These are phyloP conservation scores for Cebidichthys violaceus DNA, from an alignment of 2,113 vertebrate genomes.

Conservation along the genomic window DNA sequence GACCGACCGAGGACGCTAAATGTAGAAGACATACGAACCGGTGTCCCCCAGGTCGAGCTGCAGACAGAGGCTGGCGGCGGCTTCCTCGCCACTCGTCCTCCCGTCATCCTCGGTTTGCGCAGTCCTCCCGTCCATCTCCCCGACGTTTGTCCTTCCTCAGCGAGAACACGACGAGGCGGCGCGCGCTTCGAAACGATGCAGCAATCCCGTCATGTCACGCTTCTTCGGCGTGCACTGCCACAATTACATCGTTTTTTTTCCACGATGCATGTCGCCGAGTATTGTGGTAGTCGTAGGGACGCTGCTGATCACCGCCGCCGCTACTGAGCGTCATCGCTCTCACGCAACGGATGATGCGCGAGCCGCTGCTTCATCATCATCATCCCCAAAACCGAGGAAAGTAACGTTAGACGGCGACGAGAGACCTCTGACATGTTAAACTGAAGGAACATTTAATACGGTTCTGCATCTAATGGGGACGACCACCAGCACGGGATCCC, in stretches of 20 bases:
- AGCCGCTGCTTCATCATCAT: conserved; percentile 33
- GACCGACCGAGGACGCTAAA: background rate
- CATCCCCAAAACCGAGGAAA: background rate
- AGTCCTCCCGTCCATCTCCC: conserved; percentile 66
- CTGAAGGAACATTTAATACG: background rate
- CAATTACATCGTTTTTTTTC: background rate
- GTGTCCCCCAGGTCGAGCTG: conserved; percentile 70
- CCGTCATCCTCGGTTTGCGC: conserved; percentile 52
- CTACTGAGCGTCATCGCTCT: conserved; percentile 57
- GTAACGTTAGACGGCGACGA: background rate
- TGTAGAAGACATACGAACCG: conserved; percentile 65
- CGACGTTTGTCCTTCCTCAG: conserved; percentile 39
- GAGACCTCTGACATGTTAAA: background rate
- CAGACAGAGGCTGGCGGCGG: conserved; percentile 36
- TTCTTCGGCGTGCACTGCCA: background rate
- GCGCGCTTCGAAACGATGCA: background rate
- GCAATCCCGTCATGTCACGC: conserved; percentile 11
- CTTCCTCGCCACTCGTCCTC: conserved; percentile 53
- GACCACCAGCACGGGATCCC: background rate
- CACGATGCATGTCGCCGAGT: background rate
- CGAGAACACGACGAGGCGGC: conserved; percentile 3
- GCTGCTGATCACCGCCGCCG: conserved; percentile 49
- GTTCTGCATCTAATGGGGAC: background rate
- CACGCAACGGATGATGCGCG: conserved; percentile 40
- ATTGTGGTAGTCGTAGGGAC: background rate